Percentiles rank a stretch among this genome's conserved stretches.
These are phyloP conservation scores for Drosophila quadrilineata DNA, from an alignment of 1,140 invertebrate genomes.

Conservation along the genomic window DNA sequence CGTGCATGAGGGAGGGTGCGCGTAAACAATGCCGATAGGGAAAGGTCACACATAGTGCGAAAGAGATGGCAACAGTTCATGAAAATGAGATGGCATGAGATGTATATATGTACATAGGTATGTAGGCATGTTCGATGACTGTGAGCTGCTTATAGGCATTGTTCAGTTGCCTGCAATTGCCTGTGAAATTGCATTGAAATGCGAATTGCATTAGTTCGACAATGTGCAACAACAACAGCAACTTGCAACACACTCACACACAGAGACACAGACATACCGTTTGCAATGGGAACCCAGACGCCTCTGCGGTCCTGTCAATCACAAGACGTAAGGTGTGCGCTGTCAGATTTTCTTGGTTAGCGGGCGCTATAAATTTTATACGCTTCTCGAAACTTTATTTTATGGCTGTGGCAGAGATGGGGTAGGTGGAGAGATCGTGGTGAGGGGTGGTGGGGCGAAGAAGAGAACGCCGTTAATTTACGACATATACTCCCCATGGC, in stretches of 20 bases:
- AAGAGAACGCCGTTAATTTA: conserved; percentile 80
- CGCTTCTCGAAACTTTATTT: conserved; percentile 79
- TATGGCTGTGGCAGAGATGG: conserved; percentile 57
- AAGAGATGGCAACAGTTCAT: neutral
- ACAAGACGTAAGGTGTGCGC: conserved; percentile 68
- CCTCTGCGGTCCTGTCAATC: conserved; percentile 75
- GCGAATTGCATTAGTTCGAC: conserved; percentile 61
- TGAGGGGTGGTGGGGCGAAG: too few relatives aligned
- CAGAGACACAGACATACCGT: too few relatives aligned
- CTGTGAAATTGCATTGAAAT: conserved; percentile 76
- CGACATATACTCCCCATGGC: conserved; percentile 79
- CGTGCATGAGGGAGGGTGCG: conserved; percentile 54
- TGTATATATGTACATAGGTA: too few relatives aligned
- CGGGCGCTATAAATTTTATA: conserved; percentile 75
- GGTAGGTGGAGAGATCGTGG: too few relatives aligned
- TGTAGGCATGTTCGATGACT: too few relatives aligned
- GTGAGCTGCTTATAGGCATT: conserved; percentile 68
- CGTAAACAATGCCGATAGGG: too few relatives aligned
- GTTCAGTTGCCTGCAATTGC: conserved; percentile 59
- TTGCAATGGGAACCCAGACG: conserved; percentile 10
- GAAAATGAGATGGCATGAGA: neutral
- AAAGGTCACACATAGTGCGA: too few relatives aligned
- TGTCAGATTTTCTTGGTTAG: conserved; percentile 68
- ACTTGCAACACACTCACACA: conserved; percentile 10
- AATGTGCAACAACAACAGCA: conserved; percentile 26